A percentile compares a stretch with the other conserved stretches of the same genome.
Conservation (phyloP, 2,797 vertebrate species). For the Coregonus sp. region DNA sequence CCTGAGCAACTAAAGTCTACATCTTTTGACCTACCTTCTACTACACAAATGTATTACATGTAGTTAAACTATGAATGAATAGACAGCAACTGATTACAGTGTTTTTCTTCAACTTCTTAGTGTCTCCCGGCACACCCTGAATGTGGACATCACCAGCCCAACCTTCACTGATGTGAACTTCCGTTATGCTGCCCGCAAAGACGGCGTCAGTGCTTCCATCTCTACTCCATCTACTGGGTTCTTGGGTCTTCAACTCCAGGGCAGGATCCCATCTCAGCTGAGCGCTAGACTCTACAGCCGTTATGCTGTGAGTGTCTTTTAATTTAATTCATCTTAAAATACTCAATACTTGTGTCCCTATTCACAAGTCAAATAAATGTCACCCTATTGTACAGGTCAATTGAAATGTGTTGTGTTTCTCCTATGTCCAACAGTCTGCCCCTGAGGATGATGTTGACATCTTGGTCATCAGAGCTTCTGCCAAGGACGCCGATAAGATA, state of each 20-base stretch:
- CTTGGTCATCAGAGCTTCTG: slow-evolving; percentile 70
- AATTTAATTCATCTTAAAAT: not conserved
- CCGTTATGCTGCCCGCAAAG: slow-evolving; percentile 58
- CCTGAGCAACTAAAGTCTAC: not conserved
- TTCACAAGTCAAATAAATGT: not conserved
- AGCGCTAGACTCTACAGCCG: slow-evolving; percentile 75
- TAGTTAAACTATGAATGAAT: not conserved
- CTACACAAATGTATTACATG: not conserved
- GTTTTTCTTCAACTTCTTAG: slow-evolving; percentile 46
- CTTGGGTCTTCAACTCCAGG: slow-evolving; percentile 72
- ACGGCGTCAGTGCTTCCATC: slow-evolving; percentile 64
- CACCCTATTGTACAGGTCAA: not conserved
- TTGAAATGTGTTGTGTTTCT: slow-evolving; percentile 18
- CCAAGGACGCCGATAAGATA: slow-evolving; percentile 61
- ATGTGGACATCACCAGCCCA: slow-evolving; percentile 71
- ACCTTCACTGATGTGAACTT: slow-evolving; percentile 68
- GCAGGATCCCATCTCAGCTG: slow-evolving; percentile 55
- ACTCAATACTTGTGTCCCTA: not conserved
- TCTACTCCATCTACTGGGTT: slow-evolving; percentile 76
- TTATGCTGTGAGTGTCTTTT: slow-evolving; percentile 76
- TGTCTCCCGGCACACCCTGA: slow-evolving; percentile 59
- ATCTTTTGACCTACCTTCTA: not conserved
- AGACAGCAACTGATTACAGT: not conserved
- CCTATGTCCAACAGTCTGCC: slow-evolving; percentile 71
- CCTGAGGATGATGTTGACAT: slow-evolving; percentile 80